These are phyloP conservation scores for Agrilus mali DNA, from an alignment of 2,888 invertebrate species.

Conservation along the genomic window DNA sequence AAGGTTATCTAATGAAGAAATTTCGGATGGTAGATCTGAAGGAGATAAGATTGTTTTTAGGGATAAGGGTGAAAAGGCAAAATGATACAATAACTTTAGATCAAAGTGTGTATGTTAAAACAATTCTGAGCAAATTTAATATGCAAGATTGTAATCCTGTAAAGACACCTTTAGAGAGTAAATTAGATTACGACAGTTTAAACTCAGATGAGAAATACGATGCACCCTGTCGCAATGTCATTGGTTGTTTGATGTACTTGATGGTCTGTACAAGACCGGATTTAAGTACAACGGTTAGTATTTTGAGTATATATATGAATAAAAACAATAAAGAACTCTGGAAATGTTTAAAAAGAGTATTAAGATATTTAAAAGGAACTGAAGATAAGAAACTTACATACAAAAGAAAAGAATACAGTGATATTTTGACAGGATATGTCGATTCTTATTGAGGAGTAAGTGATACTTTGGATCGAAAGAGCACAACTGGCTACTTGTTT, in stretches of 20 bases:
- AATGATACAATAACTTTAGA: conserved; percentile 7
- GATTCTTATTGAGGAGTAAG: conserved; percentile 19
- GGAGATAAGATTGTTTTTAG: conserved; percentile 13
- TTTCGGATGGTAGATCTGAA: conserved; percentile 15
- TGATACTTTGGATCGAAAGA: conserved; percentile 4
- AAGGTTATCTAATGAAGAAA: conserved; percentile 12
- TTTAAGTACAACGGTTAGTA: background rate
- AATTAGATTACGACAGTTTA: no score
- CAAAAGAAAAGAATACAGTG: conserved; percentile 11
- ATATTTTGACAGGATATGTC: conserved; percentile 17
- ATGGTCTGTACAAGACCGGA: no score
- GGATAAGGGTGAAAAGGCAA: conserved; percentile 11
- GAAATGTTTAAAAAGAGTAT: conserved; percentile 9
- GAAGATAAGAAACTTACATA: conserved; percentile 18
- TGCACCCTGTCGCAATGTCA: no score
- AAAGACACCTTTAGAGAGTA: no score
- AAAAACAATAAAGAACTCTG: conserved; percentile 8
- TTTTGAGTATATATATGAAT: background rate
- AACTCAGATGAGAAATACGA: no score
- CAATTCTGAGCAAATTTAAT: conserved; percentile 14
- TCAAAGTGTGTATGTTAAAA: conserved; percentile 12
- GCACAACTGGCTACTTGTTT: conserved; percentile 11
- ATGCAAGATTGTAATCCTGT: no score
- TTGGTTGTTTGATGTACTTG: no score
- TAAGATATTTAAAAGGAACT: conserved; percentile 8